A percentile compares a stretch with the other conserved stretches of the same genome.
Conservation (phyloP, 2,888 invertebrate species). For the Cloeon dipterum region DNA sequence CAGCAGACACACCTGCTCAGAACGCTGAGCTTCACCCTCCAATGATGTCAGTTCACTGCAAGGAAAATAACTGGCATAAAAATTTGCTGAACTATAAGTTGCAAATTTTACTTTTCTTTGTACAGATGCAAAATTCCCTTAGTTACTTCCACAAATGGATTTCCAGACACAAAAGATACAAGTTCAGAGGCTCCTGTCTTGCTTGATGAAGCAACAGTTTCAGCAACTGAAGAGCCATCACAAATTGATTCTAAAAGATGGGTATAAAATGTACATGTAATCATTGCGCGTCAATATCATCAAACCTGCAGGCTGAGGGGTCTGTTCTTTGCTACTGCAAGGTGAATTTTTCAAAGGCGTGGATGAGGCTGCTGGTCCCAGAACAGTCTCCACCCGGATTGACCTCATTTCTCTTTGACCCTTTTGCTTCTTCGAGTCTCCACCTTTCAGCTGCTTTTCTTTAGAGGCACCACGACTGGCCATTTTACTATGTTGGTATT, state of each 20-base stretch:
- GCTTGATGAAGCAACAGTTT: constrained; percentile 11
- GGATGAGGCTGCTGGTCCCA: not conserved
- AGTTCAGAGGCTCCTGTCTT: constrained; percentile 20
- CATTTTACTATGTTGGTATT: not conserved
- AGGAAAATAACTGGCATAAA: no score
- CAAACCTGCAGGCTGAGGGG: constrained; percentile 11
- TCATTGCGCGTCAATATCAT: constrained; percentile 1
- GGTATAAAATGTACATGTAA: not conserved
- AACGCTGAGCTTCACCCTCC: constrained; percentile 37
- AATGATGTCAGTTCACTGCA: constrained; percentile 48
- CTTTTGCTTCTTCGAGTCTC: not conserved
- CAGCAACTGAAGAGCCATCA: not conserved
- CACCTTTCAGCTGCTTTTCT: not conserved
- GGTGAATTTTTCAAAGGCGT: no score
- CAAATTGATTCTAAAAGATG: not conserved
- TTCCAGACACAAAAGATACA: constrained; percentile 77
- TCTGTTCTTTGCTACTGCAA: constrained; percentile 1
- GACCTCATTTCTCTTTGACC: not conserved
- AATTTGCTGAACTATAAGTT: no score
- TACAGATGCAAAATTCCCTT: constrained; percentile 92
- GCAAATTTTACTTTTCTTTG: constrained; percentile 67
- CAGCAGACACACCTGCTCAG: constrained; percentile 68
- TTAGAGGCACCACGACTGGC: not conserved
- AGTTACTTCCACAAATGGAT: constrained; percentile 90
- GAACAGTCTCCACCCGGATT: not conserved